These are phyloP conservation scores for Tachyglossus aculeatus DNA, from an alignment of 2,797 vertebrate genomes.

Conservation along the genomic window DNA sequence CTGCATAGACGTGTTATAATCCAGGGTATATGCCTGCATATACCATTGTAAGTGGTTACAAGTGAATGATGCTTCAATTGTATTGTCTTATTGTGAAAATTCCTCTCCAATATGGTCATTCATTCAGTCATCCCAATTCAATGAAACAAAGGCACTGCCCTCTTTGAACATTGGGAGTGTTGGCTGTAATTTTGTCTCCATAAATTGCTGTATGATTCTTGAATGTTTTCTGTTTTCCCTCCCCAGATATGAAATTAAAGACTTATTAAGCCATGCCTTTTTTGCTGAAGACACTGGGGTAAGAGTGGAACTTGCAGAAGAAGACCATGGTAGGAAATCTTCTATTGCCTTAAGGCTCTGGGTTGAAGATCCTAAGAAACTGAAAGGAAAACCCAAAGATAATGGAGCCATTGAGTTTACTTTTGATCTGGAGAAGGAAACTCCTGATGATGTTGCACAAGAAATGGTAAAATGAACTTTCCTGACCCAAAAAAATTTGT, in stretches of 20 bases:
- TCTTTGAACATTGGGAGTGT: no score
- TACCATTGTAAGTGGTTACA: no score
- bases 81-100: no score
- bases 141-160: no score
- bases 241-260: slow-evolving; percentile 94
- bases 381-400: slow-evolving; percentile 98
- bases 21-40: no score
- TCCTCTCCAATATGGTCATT: no score
- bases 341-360: slow-evolving; percentile 95
- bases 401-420: slow-evolving; percentile 97
- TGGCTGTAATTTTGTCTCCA: no score
- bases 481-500: slow-evolving; percentile 19
- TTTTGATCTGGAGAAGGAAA: slow-evolving; percentile 95
- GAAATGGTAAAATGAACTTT: slow-evolving; percentile 89
- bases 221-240: not conserved
- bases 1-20: no score
- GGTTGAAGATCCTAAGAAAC: slow-evolving; percentile 97
- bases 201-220: no score
- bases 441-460: slow-evolving; percentile 94
- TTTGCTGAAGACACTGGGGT: slow-evolving; percentile 98
- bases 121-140: no score
- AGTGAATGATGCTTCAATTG: no score
- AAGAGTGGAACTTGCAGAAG: slow-evolving; percentile 95
- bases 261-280: slow-evolving; percentile 96
- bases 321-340: slow-evolving; percentile 93